Base-by-base conservation (phyloP, 2,113 vertebrate species). In the Pedetes capensis region DNA sequence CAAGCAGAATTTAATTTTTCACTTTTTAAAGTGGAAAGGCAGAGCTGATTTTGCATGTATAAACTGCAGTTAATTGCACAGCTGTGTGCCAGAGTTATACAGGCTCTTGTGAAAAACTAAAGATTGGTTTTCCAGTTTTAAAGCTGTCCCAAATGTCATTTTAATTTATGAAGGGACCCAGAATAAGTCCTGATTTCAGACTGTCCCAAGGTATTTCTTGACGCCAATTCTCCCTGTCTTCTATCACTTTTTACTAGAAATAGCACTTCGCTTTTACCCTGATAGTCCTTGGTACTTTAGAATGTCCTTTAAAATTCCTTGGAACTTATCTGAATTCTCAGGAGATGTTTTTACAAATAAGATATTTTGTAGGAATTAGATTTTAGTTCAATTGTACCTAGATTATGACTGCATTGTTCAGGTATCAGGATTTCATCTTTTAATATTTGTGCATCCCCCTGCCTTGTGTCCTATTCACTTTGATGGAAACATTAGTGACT, bases 1-100 rank as follows among this genome's bases (percentile, higher is more conserved):
- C 34, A 89, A 87, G 68, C 78, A 92, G 79, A 89, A 94, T 94
- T 93, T 95, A 47, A 39, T 87, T 94, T 93, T 92, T 82, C 84
- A 83, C 47, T 83, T 37, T n/a, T 71, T 89, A 81, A 91, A 93
- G 78, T 89, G 47, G 86, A 96, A 93, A 69, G 66, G 64, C 55
- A 92, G 39, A 96, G 76, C 59, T 91, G 75, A 95, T 93, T 94
- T 93, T 76, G 89, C 51, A 34, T 85, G 39, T 78, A 59, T 71
- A 81, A 93, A 82, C 11, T 57, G 29, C 18, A 89, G 89, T 68
- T 94, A 92, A 97, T 93, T 89, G 78, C 71, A 96, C 83, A 95
- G 93, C 79, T 93, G 93, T 79, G 27, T 68, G 29, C 42, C 49
- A 64, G 44, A 80, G 66, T 91, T 91, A 76, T 17, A 42, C 0